These are phyloP conservation scores for Clusia tigrina DNA, from an alignment of 2,888 invertebrate species.

Conservation along the genomic window DNA sequence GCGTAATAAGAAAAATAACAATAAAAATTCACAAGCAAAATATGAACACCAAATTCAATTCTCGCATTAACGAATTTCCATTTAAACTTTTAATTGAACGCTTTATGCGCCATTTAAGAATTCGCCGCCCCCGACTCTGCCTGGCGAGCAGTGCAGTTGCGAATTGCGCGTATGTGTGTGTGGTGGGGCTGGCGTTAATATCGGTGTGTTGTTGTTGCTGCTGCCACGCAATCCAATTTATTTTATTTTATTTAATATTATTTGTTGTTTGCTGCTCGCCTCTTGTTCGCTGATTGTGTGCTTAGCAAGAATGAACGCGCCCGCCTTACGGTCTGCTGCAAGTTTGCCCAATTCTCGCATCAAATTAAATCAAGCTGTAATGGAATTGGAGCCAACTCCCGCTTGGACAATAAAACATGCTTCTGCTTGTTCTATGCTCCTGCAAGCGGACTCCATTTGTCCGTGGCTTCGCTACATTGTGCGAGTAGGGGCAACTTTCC, in stretches of 20 bases:
- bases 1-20: neutral
- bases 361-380: conserved; percentile 64
- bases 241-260: too few relatives aligned
- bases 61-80: neutral
- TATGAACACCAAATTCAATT: neutral
- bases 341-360: conserved; percentile 57
- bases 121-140: too few relatives aligned
- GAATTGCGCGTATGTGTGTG: too few relatives aligned
- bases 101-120: conserved; percentile 2
- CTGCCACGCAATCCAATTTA: too few relatives aligned
- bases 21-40: neutral
- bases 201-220: too few relatives aligned
- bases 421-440: neutral
- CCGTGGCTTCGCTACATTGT: too few relatives aligned
- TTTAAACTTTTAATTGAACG: conserved; percentile 31
- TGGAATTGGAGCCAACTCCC: conserved; percentile 60
- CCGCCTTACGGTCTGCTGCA: conserved; percentile 44
- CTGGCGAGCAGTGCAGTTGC: neutral
- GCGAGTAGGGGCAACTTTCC: too few relatives aligned
- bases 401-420: conserved; percentile 52
- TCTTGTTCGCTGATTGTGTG: conserved; percentile 25
- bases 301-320: conserved; percentile 27
- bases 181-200: too few relatives aligned
- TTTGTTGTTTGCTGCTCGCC: conserved; percentile 20
- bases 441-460: too few relatives aligned